These are phyloP conservation scores for Lasioglossum villosulum DNA, from an alignment of 2,888 invertebrate genomes.

Conservation along the genomic window DNA sequence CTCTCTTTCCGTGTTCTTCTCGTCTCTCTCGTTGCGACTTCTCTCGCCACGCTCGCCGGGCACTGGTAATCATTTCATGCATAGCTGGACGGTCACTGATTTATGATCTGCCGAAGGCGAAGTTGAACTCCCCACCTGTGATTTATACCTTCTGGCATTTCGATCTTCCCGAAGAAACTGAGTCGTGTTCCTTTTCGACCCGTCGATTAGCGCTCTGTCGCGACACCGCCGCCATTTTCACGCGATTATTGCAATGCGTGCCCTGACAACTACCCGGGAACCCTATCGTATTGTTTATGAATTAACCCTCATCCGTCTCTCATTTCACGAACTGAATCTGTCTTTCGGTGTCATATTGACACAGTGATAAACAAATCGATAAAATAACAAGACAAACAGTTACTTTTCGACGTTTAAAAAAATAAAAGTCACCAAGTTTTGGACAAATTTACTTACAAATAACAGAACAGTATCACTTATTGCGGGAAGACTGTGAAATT, in stretches of 20 bases:
- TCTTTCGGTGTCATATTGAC: too few species aligned
- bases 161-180: conserved; percentile 64
- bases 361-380: too few species aligned
- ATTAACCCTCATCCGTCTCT: too few species aligned
- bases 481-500: too few species aligned
- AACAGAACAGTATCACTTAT: too few species aligned
- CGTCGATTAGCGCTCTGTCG: conserved; percentile 49
- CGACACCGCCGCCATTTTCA: conserved; percentile 8
- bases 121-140: conserved; percentile 73
- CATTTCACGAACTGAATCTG: too few species aligned
- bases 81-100: conserved; percentile 77
- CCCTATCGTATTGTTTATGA: neutral
- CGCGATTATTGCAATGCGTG: conserved; percentile 11
- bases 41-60: conserved; percentile 42
- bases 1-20: too few species aligned
- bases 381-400: too few species aligned
- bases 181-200: conserved; percentile 30
- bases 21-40: conserved; percentile 25
- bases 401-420: too few species aligned
- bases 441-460: too few species aligned
- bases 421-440: too few species aligned
- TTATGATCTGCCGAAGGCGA: conserved; percentile 77
- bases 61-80: conserved; percentile 75
- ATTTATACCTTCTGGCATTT: conserved; percentile 75
- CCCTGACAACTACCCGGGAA: neutral